Percentiles rank a stretch among this genome's conserved stretches.
These are phyloP conservation scores for Holacanthella duospinosa DNA, from an alignment of 2,888 invertebrate genomes.

Conservation along the genomic window DNA sequence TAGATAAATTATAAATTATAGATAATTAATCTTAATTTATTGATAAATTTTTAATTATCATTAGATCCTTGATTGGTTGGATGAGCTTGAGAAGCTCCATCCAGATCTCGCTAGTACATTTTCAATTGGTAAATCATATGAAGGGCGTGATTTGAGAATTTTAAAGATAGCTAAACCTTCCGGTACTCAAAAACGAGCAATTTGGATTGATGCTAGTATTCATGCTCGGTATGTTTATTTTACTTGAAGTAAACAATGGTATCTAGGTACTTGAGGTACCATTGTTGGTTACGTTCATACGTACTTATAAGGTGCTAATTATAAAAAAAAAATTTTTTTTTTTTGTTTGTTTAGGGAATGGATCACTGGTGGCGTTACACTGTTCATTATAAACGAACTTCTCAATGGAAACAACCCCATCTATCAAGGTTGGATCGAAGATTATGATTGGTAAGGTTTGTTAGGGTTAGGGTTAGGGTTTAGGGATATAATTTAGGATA, in stretches of 20 bases:
- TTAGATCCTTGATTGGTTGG: neutral
- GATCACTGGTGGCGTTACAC: conserved; percentile 24
- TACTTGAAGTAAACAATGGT: too few relatives aligned
- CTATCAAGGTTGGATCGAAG: conserved; percentile 39
- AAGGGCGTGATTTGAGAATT: conserved; percentile 40
- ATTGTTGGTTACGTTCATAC: too few relatives aligned
- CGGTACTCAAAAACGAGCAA: conserved; percentile 41
- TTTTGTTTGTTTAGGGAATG: conserved; percentile 41
- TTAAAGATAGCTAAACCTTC: conserved; percentile 40
- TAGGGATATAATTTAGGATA: too few relatives aligned
- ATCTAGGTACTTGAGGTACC: too few relatives aligned
- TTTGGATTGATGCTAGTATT: conserved; percentile 45
- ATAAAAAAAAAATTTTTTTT: neutral
- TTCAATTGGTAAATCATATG: conserved; percentile 37
- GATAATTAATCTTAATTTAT: neutral
- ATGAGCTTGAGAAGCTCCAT: too few relatives aligned
- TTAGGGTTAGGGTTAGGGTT: too few relatives aligned
- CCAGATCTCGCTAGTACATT: conserved; percentile 11
- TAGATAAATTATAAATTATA: too few relatives aligned
- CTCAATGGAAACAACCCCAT: conserved; percentile 44
- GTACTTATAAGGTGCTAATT: too few relatives aligned
- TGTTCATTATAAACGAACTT: conserved; percentile 23
- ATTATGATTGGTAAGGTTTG: conserved; percentile 55
- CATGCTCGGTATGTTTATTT: neutral
- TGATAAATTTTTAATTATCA: neutral